phyloP scores from a whole-genome alignment of 2,888 invertebrate species.

The Eurois occulta region DNA sequence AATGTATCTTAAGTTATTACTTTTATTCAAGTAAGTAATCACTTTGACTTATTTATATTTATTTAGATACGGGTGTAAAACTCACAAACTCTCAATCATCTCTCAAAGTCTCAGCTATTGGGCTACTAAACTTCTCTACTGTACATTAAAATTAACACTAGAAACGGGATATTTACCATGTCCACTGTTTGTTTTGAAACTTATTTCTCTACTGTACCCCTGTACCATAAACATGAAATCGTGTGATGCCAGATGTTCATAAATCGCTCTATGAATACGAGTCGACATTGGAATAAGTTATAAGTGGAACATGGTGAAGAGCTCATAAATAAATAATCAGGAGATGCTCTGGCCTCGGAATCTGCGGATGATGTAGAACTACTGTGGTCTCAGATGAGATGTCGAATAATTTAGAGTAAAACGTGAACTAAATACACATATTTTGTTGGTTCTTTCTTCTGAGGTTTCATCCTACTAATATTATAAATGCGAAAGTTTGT shows the following conservation, averaged over 20 bases:
- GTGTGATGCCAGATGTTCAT: constrained; percentile 58
- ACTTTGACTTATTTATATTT: too few species aligned
- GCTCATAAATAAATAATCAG: constrained; percentile 62
- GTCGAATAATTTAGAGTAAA: constrained; percentile 27
- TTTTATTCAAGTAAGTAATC: too few species aligned
- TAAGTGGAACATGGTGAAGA: constrained; percentile 57
- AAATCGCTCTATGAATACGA: constrained; percentile 53
- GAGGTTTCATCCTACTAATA: not conserved
- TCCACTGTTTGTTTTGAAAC: too few species aligned
- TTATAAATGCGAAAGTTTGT: too few species aligned
- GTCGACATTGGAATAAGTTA: constrained; percentile 54
- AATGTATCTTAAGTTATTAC: too few species aligned
- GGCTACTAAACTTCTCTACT: constrained; percentile 10
- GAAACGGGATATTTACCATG: too few species aligned
- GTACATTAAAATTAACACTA: too few species aligned
- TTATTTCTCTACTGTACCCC: not conserved
- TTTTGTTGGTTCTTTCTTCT: not conserved
- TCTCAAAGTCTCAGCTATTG: constrained; percentile 15
- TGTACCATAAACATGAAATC: constrained; percentile 52
- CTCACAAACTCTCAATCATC: constrained; percentile 10
- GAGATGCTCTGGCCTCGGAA: constrained; percentile 42
- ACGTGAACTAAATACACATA: not conserved
- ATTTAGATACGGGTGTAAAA: not conserved
- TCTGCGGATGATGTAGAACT: constrained; percentile 19
- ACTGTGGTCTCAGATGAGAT: constrained; percentile 3